Evolutionary conservation across 1,140 invertebrate species (phyloP), one percentile per base, ranked within the genome.

Genomic region (Apis florea): DNA sequence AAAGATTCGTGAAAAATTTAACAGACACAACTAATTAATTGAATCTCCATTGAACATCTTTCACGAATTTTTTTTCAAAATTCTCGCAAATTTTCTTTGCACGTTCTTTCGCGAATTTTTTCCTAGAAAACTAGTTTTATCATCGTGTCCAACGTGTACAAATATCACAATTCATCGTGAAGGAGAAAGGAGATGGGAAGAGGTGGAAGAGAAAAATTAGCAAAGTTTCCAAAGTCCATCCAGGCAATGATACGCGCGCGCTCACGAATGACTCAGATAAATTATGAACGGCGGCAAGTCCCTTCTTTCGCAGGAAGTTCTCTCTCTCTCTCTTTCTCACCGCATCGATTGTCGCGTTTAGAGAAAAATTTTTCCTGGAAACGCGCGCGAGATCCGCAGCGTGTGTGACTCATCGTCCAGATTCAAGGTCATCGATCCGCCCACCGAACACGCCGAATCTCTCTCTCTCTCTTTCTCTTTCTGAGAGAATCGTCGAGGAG

Each of bases 351-450:
- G 82, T 75, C 71, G 80, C 70, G 81, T 74, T 77, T 70, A 24
- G 68, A 71, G 78, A n/a, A 76, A 88, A 86, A 88, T 79, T 81
- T 85, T 83, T 83, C 82, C 74, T 83, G 76, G 66, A 83, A 85
- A 83, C 67, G 12, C 78, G 84, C 67, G 12, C 78, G 84, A 76
- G 54, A 86, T 81, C 74, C 74, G 85, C 78, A 71, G 63, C 31
- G 49, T 83, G 81, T 24, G 49, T 85, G 81, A 88, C 77, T 87
- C 84, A 87, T 61, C 69, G 69, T 61, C 61, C 58, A 85, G 81
- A 87, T 87, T 74, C 86, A 85, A 88, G 86, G 83, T 84, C 83
- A 80, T 77, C 82, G 71, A 76, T 87, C 81, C 74, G 84, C 86
- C 83, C 86, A 86, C 83, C 47, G 15, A 73, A 64, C 71, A 51